Base-by-base conservation (phyloP, 2,888 invertebrate species). In the Hipparchia semele region DNA sequence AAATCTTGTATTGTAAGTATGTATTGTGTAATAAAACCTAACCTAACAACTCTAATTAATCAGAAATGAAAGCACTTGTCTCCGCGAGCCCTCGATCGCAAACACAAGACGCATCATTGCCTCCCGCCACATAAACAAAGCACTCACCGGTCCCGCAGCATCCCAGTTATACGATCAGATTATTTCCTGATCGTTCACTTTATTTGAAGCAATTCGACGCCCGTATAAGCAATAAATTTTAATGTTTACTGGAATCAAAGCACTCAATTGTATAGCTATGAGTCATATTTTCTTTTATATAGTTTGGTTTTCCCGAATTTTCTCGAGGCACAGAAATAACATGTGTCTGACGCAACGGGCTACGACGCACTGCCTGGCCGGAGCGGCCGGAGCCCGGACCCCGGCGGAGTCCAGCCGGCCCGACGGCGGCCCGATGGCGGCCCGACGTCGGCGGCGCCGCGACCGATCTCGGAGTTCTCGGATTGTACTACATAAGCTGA, bases 291-390 rank as follows among this genome's bases (percentile, higher is more conserved):
- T 46, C 45, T 49, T 74, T 70, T 70, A 60, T 46, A 64, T 70
- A 62, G 67, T 70, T 73, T 70, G 49, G 60, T 64, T 70, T 45
- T 51, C 68, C 59, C 54, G 66, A 51, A 65, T 61, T 59, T 71
- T 72, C 13, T 59, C 39, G 54, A n/a, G 72, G 46, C 71, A 74
- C 56, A 51, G 53, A 54, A 59, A 60, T 68, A 70, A 79, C 81
- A 79, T 77, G 80, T 82, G 76, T 54, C 73, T 73, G 69, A 76
- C 75, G 59, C 75, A 81, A 77, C 23, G 75, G 68, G 79, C 80
- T 82, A 83, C 83, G 83, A 82, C 86, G 84, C 84, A 88, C 89
- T 88, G 85, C 68, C n/a, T 88, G 85, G 70, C n/a, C 33, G 39
- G 39, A 39, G 23, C 23, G 39, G 39, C 58, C 53, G 59, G 10